Percentiles rank a stretch among this genome's conserved stretches.
phyloP scores from a whole-genome alignment of 2,888 invertebrate species.

The Deilephila porcellus region DNA sequence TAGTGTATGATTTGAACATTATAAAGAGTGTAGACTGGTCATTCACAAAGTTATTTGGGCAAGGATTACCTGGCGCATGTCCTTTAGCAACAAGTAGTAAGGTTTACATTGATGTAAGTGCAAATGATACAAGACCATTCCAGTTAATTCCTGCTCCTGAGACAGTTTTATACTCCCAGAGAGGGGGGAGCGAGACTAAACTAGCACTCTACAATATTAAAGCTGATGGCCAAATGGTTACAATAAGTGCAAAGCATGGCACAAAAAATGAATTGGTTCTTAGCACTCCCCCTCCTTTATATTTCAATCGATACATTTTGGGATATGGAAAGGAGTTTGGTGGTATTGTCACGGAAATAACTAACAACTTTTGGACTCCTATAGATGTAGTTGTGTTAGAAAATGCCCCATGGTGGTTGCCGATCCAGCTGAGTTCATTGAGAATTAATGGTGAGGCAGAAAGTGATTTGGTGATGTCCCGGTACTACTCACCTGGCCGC shows the following conservation, averaged over 20 bases:
- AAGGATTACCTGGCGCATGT: constrained; percentile 92
- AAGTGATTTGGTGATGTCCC: constrained; percentile 82
- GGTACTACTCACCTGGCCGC: constrained; percentile 89
- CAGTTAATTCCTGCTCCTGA: constrained; percentile 87
- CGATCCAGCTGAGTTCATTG: constrained; percentile 95
- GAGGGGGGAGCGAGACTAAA: constrained; percentile 88
- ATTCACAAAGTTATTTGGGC: constrained; percentile 93
- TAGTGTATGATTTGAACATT: constrained; percentile 93
- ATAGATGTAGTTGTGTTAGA: constrained; percentile 93
- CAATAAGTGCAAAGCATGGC: constrained; percentile 87
- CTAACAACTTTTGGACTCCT: constrained; percentile 90
- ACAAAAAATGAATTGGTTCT: constrained; percentile 78
- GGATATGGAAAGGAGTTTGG: constrained; percentile 97
- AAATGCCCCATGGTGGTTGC: constrained; percentile 95
- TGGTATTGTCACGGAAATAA: constrained; percentile 93
- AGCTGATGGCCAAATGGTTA: constrained; percentile 84
- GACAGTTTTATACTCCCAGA: constrained; percentile 82
- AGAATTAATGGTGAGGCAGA: constrained; percentile 87
- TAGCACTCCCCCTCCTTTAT: constrained; percentile 86
- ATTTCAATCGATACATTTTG: constrained; percentile 92
- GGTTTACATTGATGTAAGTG: constrained; percentile 92
- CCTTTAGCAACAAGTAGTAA: constrained; percentile 91
- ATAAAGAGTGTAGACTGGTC: constrained; percentile 92
- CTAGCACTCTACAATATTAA: constrained; percentile 90
- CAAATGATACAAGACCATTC: constrained; percentile 86